phyloP scores from a whole-genome alignment of 1,140 invertebrate species.

The Pseudoatta argentina region DNA sequence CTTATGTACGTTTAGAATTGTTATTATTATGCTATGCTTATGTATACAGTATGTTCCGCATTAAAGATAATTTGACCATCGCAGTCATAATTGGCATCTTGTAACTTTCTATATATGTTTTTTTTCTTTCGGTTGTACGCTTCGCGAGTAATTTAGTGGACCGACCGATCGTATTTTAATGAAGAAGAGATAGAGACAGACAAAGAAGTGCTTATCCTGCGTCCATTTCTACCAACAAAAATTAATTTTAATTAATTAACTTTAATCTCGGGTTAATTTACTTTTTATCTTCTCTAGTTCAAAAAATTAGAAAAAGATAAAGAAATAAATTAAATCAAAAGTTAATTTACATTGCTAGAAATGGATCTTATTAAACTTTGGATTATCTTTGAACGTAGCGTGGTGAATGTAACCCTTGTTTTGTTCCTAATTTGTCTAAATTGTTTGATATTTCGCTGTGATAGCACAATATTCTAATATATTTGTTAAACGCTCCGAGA shows the following conservation, averaged over 20 bases:
- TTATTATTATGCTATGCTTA: conserved; percentile 55
- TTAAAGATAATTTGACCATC: conserved; percentile 40
- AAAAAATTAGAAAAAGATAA: no score
- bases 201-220: conserved; percentile 13
- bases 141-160: conserved; percentile 16
- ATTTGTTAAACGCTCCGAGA: conserved; percentile 37
- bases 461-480: conserved; percentile 22
- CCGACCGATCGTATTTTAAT: neutral
- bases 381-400: neutral
- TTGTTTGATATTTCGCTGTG: conserved; percentile 60
- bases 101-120: conserved; percentile 50
- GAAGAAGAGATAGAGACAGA: neutral
- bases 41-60: conserved; percentile 65
- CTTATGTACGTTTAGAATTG: conserved; percentile 62
- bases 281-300: no score
- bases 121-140: conserved; percentile 28
- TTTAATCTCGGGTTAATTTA: no score
- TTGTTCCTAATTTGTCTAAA: conserved; percentile 9
- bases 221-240: no score
- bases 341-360: no score
- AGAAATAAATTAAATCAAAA: no score
- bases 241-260: no score
- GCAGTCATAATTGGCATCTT: conserved; percentile 56
- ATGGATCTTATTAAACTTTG: no score
- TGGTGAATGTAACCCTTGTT: neutral